Evolutionary conservation across 2,888 invertebrate genomes (phyloP).

Genomic region (Megamerina dolium): DNA sequence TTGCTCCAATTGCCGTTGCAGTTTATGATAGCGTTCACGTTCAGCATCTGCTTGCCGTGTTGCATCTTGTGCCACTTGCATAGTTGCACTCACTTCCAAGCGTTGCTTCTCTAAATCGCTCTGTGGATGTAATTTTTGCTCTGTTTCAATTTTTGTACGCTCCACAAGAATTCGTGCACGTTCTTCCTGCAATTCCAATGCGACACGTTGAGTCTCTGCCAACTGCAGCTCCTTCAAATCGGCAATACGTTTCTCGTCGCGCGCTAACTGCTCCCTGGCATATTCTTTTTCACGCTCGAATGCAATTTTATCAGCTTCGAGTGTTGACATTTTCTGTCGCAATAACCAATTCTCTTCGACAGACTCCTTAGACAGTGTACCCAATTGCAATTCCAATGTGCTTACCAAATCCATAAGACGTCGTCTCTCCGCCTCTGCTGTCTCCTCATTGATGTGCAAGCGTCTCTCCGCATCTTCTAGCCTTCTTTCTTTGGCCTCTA

Average conservation of each 20-base stretch:
- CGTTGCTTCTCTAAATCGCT: constrained; percentile 32
- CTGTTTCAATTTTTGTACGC: constrained; percentile 38
- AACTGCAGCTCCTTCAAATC: constrained; percentile 42
- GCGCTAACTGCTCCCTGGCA: constrained; percentile 39
- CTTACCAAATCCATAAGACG: constrained; percentile 46
- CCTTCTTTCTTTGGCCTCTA: constrained; percentile 37
- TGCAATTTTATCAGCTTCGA: constrained; percentile 43
- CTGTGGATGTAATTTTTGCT: constrained; percentile 32
- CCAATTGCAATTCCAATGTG: constrained; percentile 42
- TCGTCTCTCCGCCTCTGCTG: constrained; percentile 38
- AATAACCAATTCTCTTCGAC: constrained; percentile 48
- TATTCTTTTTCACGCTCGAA: constrained; percentile 45
- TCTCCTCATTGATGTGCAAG: constrained; percentile 36
- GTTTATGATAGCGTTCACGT: constrained; percentile 40
- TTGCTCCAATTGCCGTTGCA: constrained; percentile 42
- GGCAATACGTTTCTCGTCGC: constrained; percentile 44
- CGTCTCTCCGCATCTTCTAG: constrained; percentile 40
- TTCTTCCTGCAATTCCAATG: constrained; percentile 41
- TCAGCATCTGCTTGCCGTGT: constrained; percentile 44
- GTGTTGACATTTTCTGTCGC: constrained; percentile 41
- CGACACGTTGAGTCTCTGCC: constrained; percentile 35
- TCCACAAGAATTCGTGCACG: constrained; percentile 35
- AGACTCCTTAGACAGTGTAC: constrained; percentile 38
- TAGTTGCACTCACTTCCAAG: constrained; percentile 41
- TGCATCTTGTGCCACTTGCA: constrained; percentile 46